Evolutionary conservation across 2,888 invertebrate species (phyloP).

Genomic region (Troides aeacus): DNA sequence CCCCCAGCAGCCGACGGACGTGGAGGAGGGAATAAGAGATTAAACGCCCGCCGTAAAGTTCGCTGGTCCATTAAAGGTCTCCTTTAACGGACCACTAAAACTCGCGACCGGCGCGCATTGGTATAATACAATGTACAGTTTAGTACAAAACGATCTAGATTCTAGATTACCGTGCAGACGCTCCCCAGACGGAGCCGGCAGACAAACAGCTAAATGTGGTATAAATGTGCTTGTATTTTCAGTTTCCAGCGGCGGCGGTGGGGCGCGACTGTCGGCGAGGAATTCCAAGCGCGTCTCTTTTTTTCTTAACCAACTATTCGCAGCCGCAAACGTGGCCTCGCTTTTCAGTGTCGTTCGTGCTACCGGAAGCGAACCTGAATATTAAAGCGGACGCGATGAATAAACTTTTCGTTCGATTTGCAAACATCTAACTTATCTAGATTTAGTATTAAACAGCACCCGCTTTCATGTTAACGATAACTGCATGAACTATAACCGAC

Average conservation of each 20-base stretch:
- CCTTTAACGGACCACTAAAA: constrained; percentile 18
- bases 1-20: neutral
- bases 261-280: constrained; percentile 19
- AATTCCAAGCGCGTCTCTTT: constrained; percentile 22
- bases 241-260: constrained; percentile 20
- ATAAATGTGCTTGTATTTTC: constrained; percentile 30
- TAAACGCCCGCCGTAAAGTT: neutral
- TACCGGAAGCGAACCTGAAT: neutral
- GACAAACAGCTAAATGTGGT: constrained; percentile 28
- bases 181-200: constrained; percentile 16
- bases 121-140: neutral
- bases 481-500: neutral
- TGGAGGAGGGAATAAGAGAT: neutral
- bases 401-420: no score
- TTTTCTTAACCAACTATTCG: constrained; percentile 2
- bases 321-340: constrained; percentile 23
- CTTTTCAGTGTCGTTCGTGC: constrained; percentile 32
- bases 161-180: constrained; percentile 10
- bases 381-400: neutral
- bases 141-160: constrained; percentile 9
- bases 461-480: neutral
- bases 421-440: no score
- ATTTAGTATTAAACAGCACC: neutral
- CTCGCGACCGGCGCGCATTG: neutral
- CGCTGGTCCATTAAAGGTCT: constrained; percentile 9